These are phyloP conservation scores for Archips xylosteana DNA, from an alignment of 2,888 invertebrate genomes.

Conservation along the genomic window DNA sequence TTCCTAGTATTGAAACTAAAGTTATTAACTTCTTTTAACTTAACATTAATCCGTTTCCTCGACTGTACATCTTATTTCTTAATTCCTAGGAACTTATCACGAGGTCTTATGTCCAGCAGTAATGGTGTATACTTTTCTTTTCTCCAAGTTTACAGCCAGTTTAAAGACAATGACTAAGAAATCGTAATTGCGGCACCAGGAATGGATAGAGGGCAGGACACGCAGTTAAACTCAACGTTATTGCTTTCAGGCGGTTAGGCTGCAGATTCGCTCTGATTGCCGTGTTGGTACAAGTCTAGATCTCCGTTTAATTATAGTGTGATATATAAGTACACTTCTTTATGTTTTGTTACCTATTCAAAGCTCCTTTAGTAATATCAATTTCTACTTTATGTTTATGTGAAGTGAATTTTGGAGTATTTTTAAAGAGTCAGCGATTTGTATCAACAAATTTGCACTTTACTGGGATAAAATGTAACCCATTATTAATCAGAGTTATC, in stretches of 20 bases:
- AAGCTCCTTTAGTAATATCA: too few relatives aligned
- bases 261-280: conserved; percentile 33
- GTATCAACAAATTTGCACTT: too few relatives aligned
- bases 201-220: conserved; percentile 22
- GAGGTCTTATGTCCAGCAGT: background rate
- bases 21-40: too few relatives aligned
- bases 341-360: too few relatives aligned
- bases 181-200: conserved; percentile 9
- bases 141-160: background rate
- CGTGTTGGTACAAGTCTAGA: conserved; percentile 26
- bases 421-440: background rate
- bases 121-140: background rate
- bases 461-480: too few relatives aligned
- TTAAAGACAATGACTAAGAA: conserved; percentile 19
- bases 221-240: conserved; percentile 35
- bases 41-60: too few relatives aligned
- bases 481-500: too few relatives aligned
- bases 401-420: background rate
- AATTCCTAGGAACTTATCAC: too few relatives aligned
- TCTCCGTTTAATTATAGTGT: conserved; percentile 10
- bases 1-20: too few relatives aligned
- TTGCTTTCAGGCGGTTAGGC: conserved; percentile 23
- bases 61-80: too few relatives aligned
- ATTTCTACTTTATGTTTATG: background rate
- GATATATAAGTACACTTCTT: too few relatives aligned